Evolutionary conservation across 1,140 invertebrate species (phyloP), one percentile per base, ranked within the genome.

Genomic region (Gonatopus flavifemur): DNA sequence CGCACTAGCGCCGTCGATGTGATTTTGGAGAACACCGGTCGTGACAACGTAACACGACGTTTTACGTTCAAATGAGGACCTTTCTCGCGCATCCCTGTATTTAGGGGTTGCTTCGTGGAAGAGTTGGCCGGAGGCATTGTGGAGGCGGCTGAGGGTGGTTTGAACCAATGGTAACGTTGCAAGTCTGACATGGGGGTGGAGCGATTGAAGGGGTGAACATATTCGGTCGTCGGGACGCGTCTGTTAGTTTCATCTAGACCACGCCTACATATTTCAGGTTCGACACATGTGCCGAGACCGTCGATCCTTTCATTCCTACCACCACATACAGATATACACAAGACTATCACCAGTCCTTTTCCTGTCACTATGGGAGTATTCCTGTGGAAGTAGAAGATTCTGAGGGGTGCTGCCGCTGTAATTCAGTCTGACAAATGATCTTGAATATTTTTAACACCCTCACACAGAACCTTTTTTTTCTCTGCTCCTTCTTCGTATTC

Each of bases 231-330:
- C 68, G 73, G 56, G 61, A 67, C 50, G 72, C 74, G 74, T 77
- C 74, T 76, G 74, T 64, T 76, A 70, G 62, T 64, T 60, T 55
- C 55, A 43, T 64, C 55, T 53, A 69, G 64, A 73, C 76, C 76
- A 76, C 76, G 76, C 76, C 76, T 77, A 77, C 75, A 77, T 77
- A 78, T 78, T 78, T 78, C 72, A 76, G 75, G 63, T 76, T 78
- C 75, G 76, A 77, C 76, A 77, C 76, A 77, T 77, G 73, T 77
- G 74, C 59, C 15, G 45, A 54, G 54, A 61, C 57, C 55, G 54
- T 61, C 50, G 58, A 57, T 16, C 25, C 31, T n/a, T 10, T 15
- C 10, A 13, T 37, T 33, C 12, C 39, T 48, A 16, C 28, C 47
- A 45, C 41, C 37, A 44, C 35, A 48, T 48, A n/a, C n/a, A n/a